A percentile compares a stretch with the other conserved stretches of the same genome.
phyloP scores from a whole-genome alignment of 2,888 invertebrate species.

The Sphaeridia pumilis region DNA sequence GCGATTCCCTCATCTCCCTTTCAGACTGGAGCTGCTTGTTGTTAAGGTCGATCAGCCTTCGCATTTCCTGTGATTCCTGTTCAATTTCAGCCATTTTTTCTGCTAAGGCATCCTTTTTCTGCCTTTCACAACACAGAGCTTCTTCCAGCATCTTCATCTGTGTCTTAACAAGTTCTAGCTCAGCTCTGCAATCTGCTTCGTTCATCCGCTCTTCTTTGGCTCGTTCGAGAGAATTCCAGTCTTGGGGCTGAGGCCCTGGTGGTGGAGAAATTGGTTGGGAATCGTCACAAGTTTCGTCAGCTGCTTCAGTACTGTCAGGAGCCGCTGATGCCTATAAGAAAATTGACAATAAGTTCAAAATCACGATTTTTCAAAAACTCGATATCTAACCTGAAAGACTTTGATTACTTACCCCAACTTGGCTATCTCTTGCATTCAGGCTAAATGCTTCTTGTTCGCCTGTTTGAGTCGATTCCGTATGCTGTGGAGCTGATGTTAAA shows the following conservation, averaged over 20 bases:
- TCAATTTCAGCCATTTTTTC: background rate
- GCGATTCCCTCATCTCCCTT: background rate
- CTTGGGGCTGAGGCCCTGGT: background rate
- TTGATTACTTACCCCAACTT: too few relatives aligned
- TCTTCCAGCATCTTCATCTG: conserved; percentile 14
- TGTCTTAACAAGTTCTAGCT: conserved; percentile 20
- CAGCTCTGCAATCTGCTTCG: conserved; percentile 18
- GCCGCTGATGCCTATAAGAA: too few relatives aligned
- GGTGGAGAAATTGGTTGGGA: too few relatives aligned
- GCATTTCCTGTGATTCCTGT: background rate
- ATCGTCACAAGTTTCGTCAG: too few relatives aligned
- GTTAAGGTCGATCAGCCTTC: background rate
- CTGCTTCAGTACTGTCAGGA: too few relatives aligned
- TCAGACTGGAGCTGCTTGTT: background rate
- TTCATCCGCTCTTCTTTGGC: conserved; percentile 7
- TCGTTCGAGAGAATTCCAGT: conserved; percentile 7
- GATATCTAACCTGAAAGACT: too few relatives aligned
- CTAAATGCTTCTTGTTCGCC: too few relatives aligned
- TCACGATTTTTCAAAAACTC: too few relatives aligned
- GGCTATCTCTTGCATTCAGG: too few relatives aligned
- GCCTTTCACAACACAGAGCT: conserved; percentile 6
- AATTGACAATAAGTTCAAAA: too few relatives aligned
- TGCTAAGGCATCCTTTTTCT: background rate
- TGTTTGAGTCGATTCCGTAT: too few relatives aligned
- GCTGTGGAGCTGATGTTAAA: too few relatives aligned